Base-by-base conservation (phyloP, 1,140 invertebrate species). In the Drosophila auraria region DNA sequence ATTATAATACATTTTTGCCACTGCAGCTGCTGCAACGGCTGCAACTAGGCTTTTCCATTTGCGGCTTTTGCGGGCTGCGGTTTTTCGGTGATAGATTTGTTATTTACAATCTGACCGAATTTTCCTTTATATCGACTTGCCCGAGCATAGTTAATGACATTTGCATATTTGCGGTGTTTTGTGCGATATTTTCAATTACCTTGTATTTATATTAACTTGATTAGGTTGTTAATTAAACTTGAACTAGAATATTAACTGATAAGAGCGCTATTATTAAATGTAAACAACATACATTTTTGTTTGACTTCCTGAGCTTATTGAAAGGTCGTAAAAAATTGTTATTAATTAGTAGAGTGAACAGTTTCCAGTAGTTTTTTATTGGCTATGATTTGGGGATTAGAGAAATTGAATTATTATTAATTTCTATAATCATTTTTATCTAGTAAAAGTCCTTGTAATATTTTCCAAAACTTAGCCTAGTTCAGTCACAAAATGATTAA, bases 41-140 rank as follows among this genome's bases (percentile, higher is more conserved):
- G 20, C 20, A 50, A 70, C 38, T 27, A 44, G 66, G 47, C 20
- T 73, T 73, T 73, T 61, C 70, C 66, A 72, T 72, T 72, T 72
- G 70, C 45, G 68, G 69, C 42, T 50, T 36, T 40, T 72, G 44
- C 8, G 66, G 69, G 14, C 45, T 72, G 70, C 30, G 70, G 68
- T 53, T 33, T 17, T 45, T 27, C 9, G 11, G 47, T 47, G 57
- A 45, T 61, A 47, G 42, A 66, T 66, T 66, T 27, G 42, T 51
- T 72, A 51, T 73, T 44, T 50, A 66, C 36, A 20, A 4, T 25
- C 40, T 50, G 25, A 8, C n/a, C 11, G 6, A 70, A 42, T 27
- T 36, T 61, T 68, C 54, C 0, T 36, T 33, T 11, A 45, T 49
- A 65, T 64, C n/a, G 42, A 25, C 25, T 17, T 20, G n/a, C 15